These are phyloP conservation scores for Delia radicum DNA, from an alignment of 1,140 invertebrate genomes.

Conservation along the genomic window DNA sequence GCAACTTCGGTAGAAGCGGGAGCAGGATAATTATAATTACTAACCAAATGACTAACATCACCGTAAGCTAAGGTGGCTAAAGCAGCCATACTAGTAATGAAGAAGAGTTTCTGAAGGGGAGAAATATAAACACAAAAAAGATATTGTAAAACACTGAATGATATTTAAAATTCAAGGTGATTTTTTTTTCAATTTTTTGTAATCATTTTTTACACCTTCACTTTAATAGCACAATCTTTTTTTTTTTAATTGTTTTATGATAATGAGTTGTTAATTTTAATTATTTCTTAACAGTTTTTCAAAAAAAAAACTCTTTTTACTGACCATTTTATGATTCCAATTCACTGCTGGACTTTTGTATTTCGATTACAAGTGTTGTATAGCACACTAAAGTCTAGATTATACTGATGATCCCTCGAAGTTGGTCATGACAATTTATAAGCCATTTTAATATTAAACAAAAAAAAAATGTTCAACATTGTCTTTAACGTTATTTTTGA, in stretches of 20 bases:
- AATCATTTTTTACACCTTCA: not conserved
- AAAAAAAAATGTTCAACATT: not conserved
- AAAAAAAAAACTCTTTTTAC: no score
- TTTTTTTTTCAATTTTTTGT: not conserved
- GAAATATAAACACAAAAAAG: not conserved
- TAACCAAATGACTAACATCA: conserved; percentile 9
- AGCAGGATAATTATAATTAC: not conserved
- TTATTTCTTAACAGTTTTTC: not conserved
- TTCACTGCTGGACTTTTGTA: not conserved
- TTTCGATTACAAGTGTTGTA: conserved; percentile 3
- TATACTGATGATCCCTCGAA: not conserved
- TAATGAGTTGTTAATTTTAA: not conserved
- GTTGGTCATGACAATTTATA: not conserved
- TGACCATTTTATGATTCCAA: conserved; percentile 15
- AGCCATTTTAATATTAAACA: not conserved
- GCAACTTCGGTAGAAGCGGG: not conserved
- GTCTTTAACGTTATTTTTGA: not conserved
- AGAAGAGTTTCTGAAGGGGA: not conserved
- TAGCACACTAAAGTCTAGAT: not conserved
- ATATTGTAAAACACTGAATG: not conserved
- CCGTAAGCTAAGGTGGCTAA: not conserved
- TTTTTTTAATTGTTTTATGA: not conserved
- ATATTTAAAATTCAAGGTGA: not conserved
- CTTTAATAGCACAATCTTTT: not conserved
- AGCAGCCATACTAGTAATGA: not conserved